Conservation (phyloP, 2,888 invertebrate genomes). For the Carterocephalus palaemon region DNA sequence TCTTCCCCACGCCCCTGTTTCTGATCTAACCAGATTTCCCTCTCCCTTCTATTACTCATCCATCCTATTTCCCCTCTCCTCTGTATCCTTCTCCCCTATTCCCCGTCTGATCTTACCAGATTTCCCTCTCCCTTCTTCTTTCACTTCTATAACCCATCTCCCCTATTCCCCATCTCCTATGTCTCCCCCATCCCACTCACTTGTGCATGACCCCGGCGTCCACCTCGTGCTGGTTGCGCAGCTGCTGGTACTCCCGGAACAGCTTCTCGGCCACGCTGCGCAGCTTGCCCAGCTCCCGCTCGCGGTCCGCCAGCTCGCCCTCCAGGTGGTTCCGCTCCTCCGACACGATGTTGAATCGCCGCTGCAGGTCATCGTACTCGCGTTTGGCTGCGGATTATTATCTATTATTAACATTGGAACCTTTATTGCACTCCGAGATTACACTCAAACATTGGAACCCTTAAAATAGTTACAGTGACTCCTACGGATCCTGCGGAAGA, state of each 20-base stretch:
- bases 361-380: constrained; percentile 81
- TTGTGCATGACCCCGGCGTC: constrained; percentile 86
- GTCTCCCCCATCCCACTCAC: constrained; percentile 62
- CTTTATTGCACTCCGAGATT: constrained; percentile 5
- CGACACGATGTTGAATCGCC: constrained; percentile 78
- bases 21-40: no score
- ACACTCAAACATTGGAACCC: background rate
- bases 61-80: no score
- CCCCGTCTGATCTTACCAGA: no score
- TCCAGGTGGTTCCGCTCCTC: constrained; percentile 80
- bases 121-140: no score
- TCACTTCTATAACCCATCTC: no score
- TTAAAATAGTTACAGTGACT: no score
- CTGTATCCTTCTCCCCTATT: no score
- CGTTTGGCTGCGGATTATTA: constrained; percentile 72
- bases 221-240: constrained; percentile 85
- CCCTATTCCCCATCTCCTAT: no score
- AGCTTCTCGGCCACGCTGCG: constrained; percentile 83
- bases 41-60: no score
- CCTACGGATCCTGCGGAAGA: no score
- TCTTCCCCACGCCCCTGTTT: no score
- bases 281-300: constrained; percentile 80
- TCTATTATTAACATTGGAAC: constrained; percentile 1
- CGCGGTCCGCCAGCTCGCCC: constrained; percentile 80
- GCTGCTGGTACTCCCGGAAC: constrained; percentile 85